Base-by-base conservation (phyloP, 2,888 invertebrate genomes). In the Oegoconia quadripuncta region DNA sequence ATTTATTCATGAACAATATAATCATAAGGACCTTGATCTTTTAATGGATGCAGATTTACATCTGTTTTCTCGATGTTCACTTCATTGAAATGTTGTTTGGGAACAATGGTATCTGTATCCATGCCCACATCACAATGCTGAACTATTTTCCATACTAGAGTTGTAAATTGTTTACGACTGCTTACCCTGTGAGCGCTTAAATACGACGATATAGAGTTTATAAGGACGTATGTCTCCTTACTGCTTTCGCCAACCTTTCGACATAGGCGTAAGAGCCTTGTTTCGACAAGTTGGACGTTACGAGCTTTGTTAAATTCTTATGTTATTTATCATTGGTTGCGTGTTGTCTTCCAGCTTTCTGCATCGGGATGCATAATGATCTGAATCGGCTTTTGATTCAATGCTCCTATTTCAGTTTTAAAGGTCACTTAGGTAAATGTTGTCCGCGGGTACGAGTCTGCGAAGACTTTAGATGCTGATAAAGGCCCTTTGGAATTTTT, bases 41-140 rank as follows among this genome's bases (percentile, higher is more conserved):
- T 57, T 48, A 48, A 44, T 52, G 52, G 44, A 45, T 44, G 47
- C 50, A 50, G 56, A 59, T 64, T 63, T 62, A 61, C 65, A 68
- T 67, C 52, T 62, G 55, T 56, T 61, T 50, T 54, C 52, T 49
- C 50, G 37, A 28, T 18, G 35, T 23, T 18, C 42, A 44, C 27
- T 42, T 49, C 46, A 41, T 38, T 49, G 50, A 44, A 42, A 46
- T 41, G 41, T 44, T 37, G 50, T 53, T 55, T 46, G 34, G 43
- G 53, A 64, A 73, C 73, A 74, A 75, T 72, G 66, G 64, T 46
- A 53, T 55, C 59, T 43, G 57, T 53, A 58, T 51, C 52, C 56
- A 50, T 62, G 64, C 65, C 48, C 44, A 50, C 50, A 61, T 72
- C 66, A 64, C 59, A 63, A n/a, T 60, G 58, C 50, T 47, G 37